Conservation (phyloP, 1,140 invertebrate species). For the Scaptodrosophila lebanonensis region DNA sequence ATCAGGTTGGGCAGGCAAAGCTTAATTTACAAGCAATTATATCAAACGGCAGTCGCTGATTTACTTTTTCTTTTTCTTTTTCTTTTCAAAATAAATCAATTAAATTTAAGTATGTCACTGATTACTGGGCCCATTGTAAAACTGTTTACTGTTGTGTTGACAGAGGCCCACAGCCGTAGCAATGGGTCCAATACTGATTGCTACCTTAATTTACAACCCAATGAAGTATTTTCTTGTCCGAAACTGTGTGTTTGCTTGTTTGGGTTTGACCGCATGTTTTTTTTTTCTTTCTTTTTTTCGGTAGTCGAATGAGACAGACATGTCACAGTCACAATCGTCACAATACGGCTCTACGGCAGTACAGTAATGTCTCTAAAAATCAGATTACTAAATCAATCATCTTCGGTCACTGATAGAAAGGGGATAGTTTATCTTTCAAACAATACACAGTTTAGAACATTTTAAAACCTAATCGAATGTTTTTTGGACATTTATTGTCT, state of each 20-base stretch:
- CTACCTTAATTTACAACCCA: constrained; percentile 25
- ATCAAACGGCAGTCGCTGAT: constrained; percentile 61
- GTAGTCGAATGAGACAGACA: no score
- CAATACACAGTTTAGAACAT: no score
- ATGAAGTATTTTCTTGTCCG: constrained; percentile 13
- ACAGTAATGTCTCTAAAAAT: no score
- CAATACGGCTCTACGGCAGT: no score
- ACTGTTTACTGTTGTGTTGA: constrained; percentile 11
- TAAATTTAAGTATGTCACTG: constrained; percentile 71
- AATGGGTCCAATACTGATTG: constrained; percentile 7
- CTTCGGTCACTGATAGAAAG: no score
- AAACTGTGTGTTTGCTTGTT: no score
- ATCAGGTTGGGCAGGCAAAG: constrained; percentile 15
- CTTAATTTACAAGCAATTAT: constrained; percentile 76
- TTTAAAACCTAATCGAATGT: no score
- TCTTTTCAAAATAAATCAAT: constrained; percentile 73
- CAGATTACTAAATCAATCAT: no score
- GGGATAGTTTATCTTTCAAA: no score
- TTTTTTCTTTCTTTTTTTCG: neutral
- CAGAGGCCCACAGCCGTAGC: neutral
- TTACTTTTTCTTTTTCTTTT: no score
- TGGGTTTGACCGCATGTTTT: constrained; percentile 2
- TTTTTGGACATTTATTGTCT: no score
- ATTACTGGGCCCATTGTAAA: constrained; percentile 46
- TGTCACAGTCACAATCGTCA: no score